phyloP scores from a whole-genome alignment of 2,113 vertebrate genomes.

The Pyrgilauda ruficollis region DNA sequence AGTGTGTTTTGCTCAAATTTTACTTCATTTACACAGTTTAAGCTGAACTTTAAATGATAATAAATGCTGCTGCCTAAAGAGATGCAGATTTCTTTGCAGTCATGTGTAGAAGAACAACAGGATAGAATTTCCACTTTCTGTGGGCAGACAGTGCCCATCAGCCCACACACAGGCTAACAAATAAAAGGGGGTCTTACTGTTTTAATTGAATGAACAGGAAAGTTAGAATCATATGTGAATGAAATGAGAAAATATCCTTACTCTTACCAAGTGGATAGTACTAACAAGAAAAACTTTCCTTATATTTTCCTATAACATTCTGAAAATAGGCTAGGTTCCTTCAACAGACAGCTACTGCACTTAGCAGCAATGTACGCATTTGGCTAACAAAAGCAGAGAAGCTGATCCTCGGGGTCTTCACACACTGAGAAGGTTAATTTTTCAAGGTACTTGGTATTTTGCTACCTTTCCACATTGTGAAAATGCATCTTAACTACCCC shows the following conservation, averaged over 20 bases:
- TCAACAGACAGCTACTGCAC: neutral
- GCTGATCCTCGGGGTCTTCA: neutral
- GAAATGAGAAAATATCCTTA: neutral
- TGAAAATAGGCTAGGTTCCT: neutral
- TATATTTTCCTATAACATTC: neutral
- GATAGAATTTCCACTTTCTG: neutral
- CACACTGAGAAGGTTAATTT: neutral
- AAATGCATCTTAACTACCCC: neutral
- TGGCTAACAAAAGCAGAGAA: neutral
- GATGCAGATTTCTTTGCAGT: neutral
- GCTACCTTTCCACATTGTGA: neutral
- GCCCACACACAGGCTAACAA: neutral
- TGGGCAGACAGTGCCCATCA: neutral
- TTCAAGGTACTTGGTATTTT: neutral
- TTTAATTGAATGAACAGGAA: neutral
- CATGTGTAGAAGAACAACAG: neutral
- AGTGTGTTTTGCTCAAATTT: neutral
- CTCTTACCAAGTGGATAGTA: neutral
- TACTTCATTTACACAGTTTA: neutral
- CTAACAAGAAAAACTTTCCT: neutral
- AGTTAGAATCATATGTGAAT: neutral
- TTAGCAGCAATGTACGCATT: neutral
- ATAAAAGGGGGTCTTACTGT: neutral
- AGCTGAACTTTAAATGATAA: neutral
- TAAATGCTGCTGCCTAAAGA: neutral